A percentile compares a stretch with the other conserved stretches of the same genome.
These are phyloP conservation scores for Aurelia coerulea DNA, from an alignment of 30 jellyfish, hydroid and myxozoan genomes.

Conservation along the genomic window DNA sequence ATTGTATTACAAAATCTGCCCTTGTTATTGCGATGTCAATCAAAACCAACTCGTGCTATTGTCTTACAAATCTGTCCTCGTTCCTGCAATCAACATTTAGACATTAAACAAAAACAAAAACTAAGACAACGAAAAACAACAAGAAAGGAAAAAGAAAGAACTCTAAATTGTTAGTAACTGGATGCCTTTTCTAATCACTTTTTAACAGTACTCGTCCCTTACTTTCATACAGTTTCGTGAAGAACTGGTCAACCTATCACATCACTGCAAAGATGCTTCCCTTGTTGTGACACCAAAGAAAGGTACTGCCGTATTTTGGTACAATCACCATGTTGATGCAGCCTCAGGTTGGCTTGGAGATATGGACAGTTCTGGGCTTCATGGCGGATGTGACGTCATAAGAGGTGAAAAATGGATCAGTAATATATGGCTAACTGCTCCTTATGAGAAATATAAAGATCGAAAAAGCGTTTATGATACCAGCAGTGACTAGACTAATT, in stretches of 20 bases:
- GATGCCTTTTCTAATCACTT: no score
- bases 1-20: no score
- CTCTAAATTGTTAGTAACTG: no score
- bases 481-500: no score
- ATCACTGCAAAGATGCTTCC: slow-evolving; percentile 83
- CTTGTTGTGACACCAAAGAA: slow-evolving; percentile 75
- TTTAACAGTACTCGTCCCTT: no score
- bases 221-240: not conserved
- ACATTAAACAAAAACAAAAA: no score
- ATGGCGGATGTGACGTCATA: slow-evolving; percentile 98
- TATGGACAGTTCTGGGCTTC: slow-evolving; percentile 81
- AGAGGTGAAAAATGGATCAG: slow-evolving; percentile 97
- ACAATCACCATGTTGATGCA: slow-evolving; percentile 84
- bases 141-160: no score
- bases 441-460: slow-evolving; percentile 61
- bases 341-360: slow-evolving; percentile 81
- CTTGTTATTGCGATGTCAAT: no score
- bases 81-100: not conserved
- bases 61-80: no score
- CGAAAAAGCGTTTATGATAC: slow-evolving; percentile 59
- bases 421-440: slow-evolving; percentile 92
- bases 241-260: slow-evolving; percentile 10
- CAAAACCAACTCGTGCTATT: no score
- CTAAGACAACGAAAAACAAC: no score
- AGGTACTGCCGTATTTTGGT: slow-evolving; percentile 91